phyloP scores from a whole-genome alignment of 92 coral and sea anemone species.

The Parazoanthus darwini region DNA sequence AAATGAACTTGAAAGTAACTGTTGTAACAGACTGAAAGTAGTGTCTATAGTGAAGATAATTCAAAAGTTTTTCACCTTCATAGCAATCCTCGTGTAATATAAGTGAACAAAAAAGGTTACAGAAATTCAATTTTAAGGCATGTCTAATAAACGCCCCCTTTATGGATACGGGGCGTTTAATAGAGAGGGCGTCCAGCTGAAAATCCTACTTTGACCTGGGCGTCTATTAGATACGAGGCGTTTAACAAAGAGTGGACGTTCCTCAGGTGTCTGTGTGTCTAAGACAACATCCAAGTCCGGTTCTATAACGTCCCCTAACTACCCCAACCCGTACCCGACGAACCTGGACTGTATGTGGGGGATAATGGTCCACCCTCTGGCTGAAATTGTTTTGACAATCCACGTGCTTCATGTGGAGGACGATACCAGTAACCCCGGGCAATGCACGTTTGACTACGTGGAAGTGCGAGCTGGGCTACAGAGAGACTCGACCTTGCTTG shows the following conservation, averaged over 20 bases:
- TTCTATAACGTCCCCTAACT: slow-evolving; percentile 32
- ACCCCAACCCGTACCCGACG: slow-evolving; percentile 25
- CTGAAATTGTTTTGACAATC: slow-evolving; percentile 15
- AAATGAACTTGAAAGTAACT: too few relatives aligned
- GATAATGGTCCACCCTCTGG: slow-evolving; percentile 10
- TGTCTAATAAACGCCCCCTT: too few relatives aligned
- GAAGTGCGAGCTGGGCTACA: slow-evolving; percentile 55
- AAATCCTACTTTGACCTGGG: too few relatives aligned
- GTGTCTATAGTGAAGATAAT: too few relatives aligned
- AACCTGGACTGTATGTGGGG: slow-evolving; percentile 25
- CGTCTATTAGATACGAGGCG: too few relatives aligned
- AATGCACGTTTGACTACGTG: slow-evolving; percentile 54
- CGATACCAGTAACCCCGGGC: background rate
- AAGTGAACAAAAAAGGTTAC: too few relatives aligned
- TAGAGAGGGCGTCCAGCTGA: too few relatives aligned
- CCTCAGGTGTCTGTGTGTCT: slow-evolving; percentile 6
- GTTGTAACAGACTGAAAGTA: too few relatives aligned
- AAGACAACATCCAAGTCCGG: slow-evolving; percentile 5
- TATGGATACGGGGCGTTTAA: too few relatives aligned
- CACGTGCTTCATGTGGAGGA: slow-evolving; percentile 44
- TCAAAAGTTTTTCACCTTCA: too few relatives aligned
- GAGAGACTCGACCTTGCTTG: slow-evolving; percentile 41
- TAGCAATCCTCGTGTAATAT: too few relatives aligned
- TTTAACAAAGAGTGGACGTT: background rate
- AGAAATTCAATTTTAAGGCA: too few relatives aligned